phyloP scores from a whole-genome alignment of 1,140 invertebrate species.

The Drosophila seguyi region DNA sequence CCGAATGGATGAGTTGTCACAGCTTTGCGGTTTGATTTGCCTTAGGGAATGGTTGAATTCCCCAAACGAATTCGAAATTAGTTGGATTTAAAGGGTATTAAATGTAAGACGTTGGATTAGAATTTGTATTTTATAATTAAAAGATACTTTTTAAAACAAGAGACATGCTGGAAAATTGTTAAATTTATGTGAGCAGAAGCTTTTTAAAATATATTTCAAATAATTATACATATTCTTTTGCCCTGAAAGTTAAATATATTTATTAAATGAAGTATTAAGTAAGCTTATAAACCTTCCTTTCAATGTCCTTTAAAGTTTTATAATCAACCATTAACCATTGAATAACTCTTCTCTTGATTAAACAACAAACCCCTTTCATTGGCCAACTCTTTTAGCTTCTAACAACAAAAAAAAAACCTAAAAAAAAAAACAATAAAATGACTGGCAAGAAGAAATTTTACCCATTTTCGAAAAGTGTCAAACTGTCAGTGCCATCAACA shows the following conservation, averaged over 20 bases:
- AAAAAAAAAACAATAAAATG: constrained; percentile 6
- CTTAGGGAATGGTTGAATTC: constrained; percentile 9
- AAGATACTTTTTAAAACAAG: neutral
- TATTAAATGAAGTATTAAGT: neutral
- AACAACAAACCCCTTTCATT: neutral
- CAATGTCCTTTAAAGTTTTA: neutral
- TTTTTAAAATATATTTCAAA: too few relatives aligned
- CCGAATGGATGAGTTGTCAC: constrained; percentile 28
- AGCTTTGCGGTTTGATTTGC: constrained; percentile 4
- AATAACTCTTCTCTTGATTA: neutral
- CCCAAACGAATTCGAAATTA: constrained; percentile 18
- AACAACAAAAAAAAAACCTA: neutral
- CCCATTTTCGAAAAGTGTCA: constrained; percentile 33
- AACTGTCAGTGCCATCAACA: constrained; percentile 45
- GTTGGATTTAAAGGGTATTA: constrained; percentile 22
- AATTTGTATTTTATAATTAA: neutral
- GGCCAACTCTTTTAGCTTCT: neutral
- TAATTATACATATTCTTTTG: too few relatives aligned
- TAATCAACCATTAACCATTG: neutral
- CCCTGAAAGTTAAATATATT: neutral
- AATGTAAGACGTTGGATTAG: neutral
- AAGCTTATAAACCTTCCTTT: too few relatives aligned
- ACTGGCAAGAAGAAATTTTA: neutral
- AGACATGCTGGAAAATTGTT: too few relatives aligned
- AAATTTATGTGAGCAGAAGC: too few relatives aligned